A percentile compares a stretch with the other conserved stretches of the same genome.
Evolutionary conservation across 2,888 invertebrate genomes (phyloP).

Genomic region (Maniola hyperantus): DNA sequence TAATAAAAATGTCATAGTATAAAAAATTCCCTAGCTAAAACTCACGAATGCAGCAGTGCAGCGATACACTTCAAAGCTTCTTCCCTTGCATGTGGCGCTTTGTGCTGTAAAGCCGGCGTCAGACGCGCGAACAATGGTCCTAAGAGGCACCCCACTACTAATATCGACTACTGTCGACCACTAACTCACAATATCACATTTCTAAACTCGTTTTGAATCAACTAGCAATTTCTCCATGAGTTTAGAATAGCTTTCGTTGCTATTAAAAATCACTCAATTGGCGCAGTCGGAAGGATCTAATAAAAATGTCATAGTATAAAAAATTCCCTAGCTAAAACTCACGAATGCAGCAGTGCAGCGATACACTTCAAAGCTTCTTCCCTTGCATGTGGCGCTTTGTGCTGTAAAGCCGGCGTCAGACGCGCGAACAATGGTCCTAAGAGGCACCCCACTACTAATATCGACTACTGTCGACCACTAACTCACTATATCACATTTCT

Average conservation of each 20-base stretch:
- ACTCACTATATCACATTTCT: no score
- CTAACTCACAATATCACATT: no score
- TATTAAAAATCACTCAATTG: no score
- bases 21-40: conserved; percentile 34
- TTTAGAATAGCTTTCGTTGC: no score
- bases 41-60: conserved; percentile 91
- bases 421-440: conserved; percentile 67
- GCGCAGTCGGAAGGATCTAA: no score
- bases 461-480: no score
- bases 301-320: neutral
- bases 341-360: conserved; percentile 92
- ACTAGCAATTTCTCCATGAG: no score
- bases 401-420: conserved; percentile 84
- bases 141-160: conserved; percentile 48
- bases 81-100: conserved; percentile 95
- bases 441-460: no score
- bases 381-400: conserved; percentile 96
- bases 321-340: conserved; percentile 62
- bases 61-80: conserved; percentile 93
- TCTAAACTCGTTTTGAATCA: no score
- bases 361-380: conserved; percentile 94
- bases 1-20: neutral
- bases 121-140: conserved; percentile 68
- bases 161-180: no score
- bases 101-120: conserved; percentile 88